Conservation (phyloP, 23 tunicate species). For the Styela plicata region DNA sequence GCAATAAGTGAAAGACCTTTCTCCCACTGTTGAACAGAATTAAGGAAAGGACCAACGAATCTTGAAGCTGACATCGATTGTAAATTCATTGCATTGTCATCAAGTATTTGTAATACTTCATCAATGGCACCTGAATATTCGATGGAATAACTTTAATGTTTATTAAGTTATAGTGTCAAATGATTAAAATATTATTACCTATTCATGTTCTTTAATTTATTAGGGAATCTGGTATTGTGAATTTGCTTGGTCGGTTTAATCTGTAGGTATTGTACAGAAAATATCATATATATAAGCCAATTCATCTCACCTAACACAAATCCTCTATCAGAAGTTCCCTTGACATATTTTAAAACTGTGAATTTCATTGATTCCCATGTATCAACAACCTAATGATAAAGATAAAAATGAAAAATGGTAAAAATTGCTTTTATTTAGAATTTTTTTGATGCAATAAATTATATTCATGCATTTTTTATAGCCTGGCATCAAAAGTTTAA, state of each 20-base stretch:
- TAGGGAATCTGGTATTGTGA: too few relatives aligned
- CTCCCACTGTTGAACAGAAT: slow-evolving; percentile 91
- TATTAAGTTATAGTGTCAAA: not conserved
- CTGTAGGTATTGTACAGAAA: too few relatives aligned
- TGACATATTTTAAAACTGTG: slow-evolving; percentile 73
- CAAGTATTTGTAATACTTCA: slow-evolving; percentile 88
- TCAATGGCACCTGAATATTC: slow-evolving; percentile 85
- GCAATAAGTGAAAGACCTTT: slow-evolving; percentile 89
- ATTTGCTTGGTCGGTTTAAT: too few relatives aligned
- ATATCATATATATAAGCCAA: too few relatives aligned
- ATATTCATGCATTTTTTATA: too few relatives aligned
- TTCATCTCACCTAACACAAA: slow-evolving; percentile 79
- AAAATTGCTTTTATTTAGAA: too few relatives aligned
- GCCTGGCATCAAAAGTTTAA: too few relatives aligned
- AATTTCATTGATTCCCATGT: slow-evolving; percentile 98
- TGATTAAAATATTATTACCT: too few relatives aligned
- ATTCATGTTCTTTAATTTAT: too few relatives aligned
- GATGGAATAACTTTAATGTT: not conserved
- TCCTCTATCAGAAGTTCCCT: slow-evolving; percentile 96
- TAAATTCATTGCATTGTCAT: slow-evolving; percentile 93
- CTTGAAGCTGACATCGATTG: slow-evolving; percentile 96
- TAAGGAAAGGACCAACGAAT: slow-evolving; percentile 93
- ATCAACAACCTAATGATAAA: slow-evolving; percentile 77
- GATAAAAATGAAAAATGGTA: too few relatives aligned
- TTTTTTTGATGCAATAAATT: too few relatives aligned